Evolutionary conservation across 2,888 invertebrate species (phyloP), one percentile per base, ranked within the genome.

Genomic region (Eupithecia dodoneata): DNA sequence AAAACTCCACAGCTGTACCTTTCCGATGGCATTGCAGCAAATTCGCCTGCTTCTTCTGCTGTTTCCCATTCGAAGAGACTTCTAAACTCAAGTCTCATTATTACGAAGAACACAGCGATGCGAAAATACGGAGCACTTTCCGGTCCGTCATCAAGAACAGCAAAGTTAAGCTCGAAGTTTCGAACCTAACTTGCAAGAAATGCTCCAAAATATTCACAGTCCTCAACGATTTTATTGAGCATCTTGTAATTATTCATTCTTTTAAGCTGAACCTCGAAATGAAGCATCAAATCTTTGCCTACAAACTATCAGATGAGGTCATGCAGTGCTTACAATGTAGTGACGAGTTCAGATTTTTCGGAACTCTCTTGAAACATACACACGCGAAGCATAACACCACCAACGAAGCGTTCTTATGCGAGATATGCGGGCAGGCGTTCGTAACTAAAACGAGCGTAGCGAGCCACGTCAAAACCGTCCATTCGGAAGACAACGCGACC

Each of bases 361-460:
- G 90, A 0, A 83, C 90, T 0, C 78, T 92, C 3, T 49, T 92
- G 0, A 86, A 83, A 2, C 92, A 92, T 45, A 82, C 84, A 0
- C 85, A 92, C 65, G 89, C 88, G 71, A 85, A 77, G 15, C 92
- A 92, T n/a, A 89, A 87, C 42, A 87, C 84, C 13, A 71, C 75
- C 0, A 82, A 86, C 13, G 85, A 86, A 12, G 82, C 86, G 0
- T 90, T 85, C 42, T 44, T 91, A 0, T 92, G 92, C 74, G 92
- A 92, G 70, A 86, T 90, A 0, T 92, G 94, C 55, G 95, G 94
- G 0, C 89, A 91, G 74, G 90, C 89, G 0, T 94, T 94, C 73
- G 84, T 90, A 0, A 87, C 88, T 0, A 91, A 89, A 41, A 81
- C 84, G 0, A 89, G 91, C 63, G 87, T 94, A 0, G 83, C 86